Base-by-base conservation (phyloP, 1,140 invertebrate genomes). In the Ooceraea biroi region DNA sequence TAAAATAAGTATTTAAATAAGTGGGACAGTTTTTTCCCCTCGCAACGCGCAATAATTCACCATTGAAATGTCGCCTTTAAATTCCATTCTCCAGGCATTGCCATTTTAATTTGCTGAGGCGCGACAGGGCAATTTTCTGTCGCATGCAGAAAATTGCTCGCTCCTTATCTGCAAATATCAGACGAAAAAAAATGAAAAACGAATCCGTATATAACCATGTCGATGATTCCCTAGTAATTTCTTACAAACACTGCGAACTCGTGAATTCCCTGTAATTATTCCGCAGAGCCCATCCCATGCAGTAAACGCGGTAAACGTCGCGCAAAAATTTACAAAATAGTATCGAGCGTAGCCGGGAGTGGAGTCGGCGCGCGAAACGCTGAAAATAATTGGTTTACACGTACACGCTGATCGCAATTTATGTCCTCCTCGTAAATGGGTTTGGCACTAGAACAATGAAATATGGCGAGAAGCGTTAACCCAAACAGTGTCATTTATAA, bases 401-500 rank as follows among this genome's bases (percentile, higher is more conserved):
- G 12, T 66, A 68, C 2, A 63, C 27, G 55, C 30, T 61, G 46
- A 55, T 66, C 19, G 46, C 60, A 78, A 68, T 78, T 78, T 68
- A 78, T 22, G 11, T 41, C 22, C 41, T 25, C 55, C 46, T 25
- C 48, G 30, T 36, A 78, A 78, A 68, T 66, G 44, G 25, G 0
- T 74, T 27, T 63, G 17, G 36, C 30, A 46, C 10, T 44, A 10
- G 30, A 30, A 19, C 48, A 66, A 44, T 78, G 60, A 78, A 77
- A 65, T 77, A 77, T 65, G 10, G 41, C 60, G 72, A 76, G 44
- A 10, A 44, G 7, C 19, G 22, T 78, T 46, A 78, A 68, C 17
- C 19, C 63, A 68, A 68, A 78, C 61, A 78, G 68, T 68, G 68
- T 78, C 30, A 27, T 27, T 78, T 57, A 68, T 68, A 78, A 78